These are phyloP conservation scores for Melinaea marsaeus DNA, from an alignment of 2,888 invertebrate species.

Conservation along the genomic window DNA sequence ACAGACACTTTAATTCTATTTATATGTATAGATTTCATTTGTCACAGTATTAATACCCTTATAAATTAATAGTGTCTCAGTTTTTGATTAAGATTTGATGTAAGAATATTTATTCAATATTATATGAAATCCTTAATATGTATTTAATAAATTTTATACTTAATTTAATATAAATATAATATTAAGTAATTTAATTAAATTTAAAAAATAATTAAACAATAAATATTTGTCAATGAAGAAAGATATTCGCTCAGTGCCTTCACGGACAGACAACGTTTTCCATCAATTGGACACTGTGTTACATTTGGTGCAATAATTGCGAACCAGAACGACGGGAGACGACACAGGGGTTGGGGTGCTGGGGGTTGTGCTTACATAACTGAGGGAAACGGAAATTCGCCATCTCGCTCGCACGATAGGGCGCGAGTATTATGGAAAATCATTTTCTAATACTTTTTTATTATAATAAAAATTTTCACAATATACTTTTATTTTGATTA, in stretches of 20 bases:
- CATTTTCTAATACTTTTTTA: conserved; percentile 41
- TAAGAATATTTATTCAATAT: too few species aligned
- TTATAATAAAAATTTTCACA: not conserved
- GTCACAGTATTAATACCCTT: too few species aligned
- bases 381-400: conserved; percentile 67
- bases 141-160: too few species aligned
- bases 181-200: not conserved
- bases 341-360: conserved; percentile 41
- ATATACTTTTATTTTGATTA: not conserved
- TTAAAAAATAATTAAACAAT: not conserved
- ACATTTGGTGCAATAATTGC: conserved; percentile 32
- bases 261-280: conserved; percentile 13
- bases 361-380: conserved; percentile 75
- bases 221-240: not conserved
- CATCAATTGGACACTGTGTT: conserved; percentile 25
- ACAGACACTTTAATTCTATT: too few species aligned
- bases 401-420: conserved; percentile 61
- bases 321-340: conserved; percentile 17
- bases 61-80: too few species aligned
- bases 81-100: too few species aligned
- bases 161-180: too few species aligned
- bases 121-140: too few species aligned
- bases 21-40: too few species aligned
- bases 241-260: conserved; percentile 3
- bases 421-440: conserved; percentile 29